Conservation (phyloP, 2,888 invertebrate species). For the Acronicta alni region DNA sequence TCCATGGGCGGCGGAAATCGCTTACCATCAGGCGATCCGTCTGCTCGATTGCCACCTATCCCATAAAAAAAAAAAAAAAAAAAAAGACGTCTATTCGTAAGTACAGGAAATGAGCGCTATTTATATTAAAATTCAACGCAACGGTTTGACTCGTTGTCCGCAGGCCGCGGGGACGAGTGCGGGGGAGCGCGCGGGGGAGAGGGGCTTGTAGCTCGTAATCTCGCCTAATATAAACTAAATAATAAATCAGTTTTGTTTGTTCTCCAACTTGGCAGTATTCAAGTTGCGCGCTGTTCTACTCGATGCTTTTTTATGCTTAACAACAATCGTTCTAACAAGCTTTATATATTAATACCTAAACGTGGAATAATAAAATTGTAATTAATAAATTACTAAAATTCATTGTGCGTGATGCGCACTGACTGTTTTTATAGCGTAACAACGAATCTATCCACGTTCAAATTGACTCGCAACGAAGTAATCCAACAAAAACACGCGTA, state of each 20-base stretch:
- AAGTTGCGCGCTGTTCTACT: conserved; percentile 11
- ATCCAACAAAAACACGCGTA: background rate
- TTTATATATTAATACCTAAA: no score
- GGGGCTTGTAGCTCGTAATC: conserved; percentile 33
- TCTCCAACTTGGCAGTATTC: conserved; percentile 26
- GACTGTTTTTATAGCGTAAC: conserved; percentile 14
- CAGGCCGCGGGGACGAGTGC: conserved; percentile 1
- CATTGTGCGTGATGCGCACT: background rate
- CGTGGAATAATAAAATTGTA: no score
- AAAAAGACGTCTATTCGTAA: no score
- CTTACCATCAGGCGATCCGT: no score
- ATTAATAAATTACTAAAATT: no score
- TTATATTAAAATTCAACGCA: conserved; percentile 48
- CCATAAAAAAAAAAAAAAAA: no score
- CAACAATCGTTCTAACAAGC: background rate
- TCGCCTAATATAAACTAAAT: conserved; percentile 63
- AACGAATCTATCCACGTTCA: conserved; percentile 9
- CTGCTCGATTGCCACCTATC: no score
- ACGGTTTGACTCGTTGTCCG: conserved; percentile 39
- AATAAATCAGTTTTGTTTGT: conserved; percentile 62
- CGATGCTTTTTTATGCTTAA: background rate
- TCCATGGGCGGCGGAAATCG: no score
- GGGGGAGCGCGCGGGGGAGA: background rate
- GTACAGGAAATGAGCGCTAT: conserved; percentile 53
- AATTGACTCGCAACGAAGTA: conserved; percentile 14